These are phyloP conservation scores for Phymatocera aterrima DNA, from an alignment of 2,888 invertebrate species.

Conservation along the genomic window DNA sequence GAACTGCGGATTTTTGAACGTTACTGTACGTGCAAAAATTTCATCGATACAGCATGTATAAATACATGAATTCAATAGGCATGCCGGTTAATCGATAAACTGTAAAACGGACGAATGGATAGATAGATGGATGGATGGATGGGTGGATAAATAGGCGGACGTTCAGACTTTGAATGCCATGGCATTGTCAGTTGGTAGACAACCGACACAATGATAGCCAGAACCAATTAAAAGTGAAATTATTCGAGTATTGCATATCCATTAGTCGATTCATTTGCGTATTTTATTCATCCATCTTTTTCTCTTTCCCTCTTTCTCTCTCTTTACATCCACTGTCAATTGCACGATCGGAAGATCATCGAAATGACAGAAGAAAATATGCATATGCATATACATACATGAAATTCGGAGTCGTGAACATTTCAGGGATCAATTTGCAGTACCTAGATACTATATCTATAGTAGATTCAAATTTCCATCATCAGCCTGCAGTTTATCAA, in stretches of 20 bases:
- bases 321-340: not conserved
- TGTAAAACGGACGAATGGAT: not conserved
- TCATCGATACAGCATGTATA: too few species aligned
- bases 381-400: too few species aligned
- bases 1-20: too few species aligned
- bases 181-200: constrained; percentile 2
- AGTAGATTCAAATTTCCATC: too few species aligned
- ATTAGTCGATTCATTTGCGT: constrained; percentile 10
- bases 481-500: too few species aligned
- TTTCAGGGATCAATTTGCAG: not conserved
- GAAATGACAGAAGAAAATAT: not conserved
- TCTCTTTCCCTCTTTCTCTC: too few species aligned
- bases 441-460: too few species aligned
- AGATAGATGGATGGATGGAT: not conserved
- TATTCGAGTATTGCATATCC: constrained; percentile 10
- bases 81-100: not conserved
- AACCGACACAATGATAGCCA: constrained; percentile 30
- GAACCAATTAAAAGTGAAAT: constrained; percentile 38
- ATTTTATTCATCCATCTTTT: not conserved
- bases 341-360: not conserved
- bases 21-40: too few species aligned
- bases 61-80: not conserved
- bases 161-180: constrained; percentile 4
- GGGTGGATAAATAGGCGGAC: too few species aligned
- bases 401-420: not conserved